Percentiles rank a stretch among this genome's conserved stretches.
Evolutionary conservation across 2,888 invertebrate genomes (phyloP).

Genomic region (Achlya flavicornis): DNA sequence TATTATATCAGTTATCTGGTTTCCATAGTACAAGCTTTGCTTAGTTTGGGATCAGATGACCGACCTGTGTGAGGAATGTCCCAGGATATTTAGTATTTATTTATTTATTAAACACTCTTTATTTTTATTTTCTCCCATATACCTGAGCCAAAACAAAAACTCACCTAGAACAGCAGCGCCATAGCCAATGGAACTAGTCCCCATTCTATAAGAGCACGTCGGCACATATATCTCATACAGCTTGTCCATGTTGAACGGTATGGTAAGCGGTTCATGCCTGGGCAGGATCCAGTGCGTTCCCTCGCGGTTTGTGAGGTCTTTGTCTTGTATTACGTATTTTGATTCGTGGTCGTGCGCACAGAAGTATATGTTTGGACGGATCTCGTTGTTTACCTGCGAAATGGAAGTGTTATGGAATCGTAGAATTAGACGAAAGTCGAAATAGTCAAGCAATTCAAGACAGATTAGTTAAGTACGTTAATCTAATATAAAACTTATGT

Average conservation of each 20-base stretch:
- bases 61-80: too few species aligned
- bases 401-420: background rate
- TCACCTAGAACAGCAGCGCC: slow-evolving; percentile 92
- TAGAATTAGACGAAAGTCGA: too few species aligned
- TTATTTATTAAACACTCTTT: too few species aligned
- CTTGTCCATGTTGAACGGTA: slow-evolving; percentile 45
- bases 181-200: slow-evolving; percentile 92
- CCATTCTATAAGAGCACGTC: slow-evolving; percentile 98
- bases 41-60: too few species aligned
- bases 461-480: too few species aligned
- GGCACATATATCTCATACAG: slow-evolving; percentile 94
- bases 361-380: slow-evolving; percentile 71
- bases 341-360: slow-evolving; percentile 90
- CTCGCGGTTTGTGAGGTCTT: slow-evolving; percentile 43
- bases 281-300: slow-evolving; percentile 40
- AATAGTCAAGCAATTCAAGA: too few species aligned
- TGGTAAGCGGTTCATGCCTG: slow-evolving; percentile 46
- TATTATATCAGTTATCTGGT: too few species aligned
- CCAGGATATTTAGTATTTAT: too few species aligned
- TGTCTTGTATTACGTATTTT: slow-evolving; percentile 78
- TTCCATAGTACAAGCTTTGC: too few species aligned
- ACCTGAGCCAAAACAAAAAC: slow-evolving; percentile 18
- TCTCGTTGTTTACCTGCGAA: slow-evolving; percentile 86
- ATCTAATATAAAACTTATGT: too few species aligned
- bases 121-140: too few species aligned